Evolutionary conservation across 2,797 vertebrate genomes (phyloP).

Genomic region (Notoglanidium macrostoma): DNA sequence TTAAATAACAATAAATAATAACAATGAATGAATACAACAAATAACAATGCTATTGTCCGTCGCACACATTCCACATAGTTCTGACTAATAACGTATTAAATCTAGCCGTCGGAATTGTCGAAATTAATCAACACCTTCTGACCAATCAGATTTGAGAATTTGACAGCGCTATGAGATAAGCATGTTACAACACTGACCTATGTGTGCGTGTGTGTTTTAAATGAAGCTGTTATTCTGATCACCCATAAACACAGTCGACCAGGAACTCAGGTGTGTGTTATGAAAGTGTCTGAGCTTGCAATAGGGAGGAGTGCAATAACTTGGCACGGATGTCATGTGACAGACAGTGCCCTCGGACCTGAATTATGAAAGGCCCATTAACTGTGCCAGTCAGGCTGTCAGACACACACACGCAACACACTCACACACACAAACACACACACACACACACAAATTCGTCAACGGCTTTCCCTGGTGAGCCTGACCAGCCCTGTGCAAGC

Average conservation of each 20-base stretch:
- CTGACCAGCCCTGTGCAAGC: constrained; percentile 28
- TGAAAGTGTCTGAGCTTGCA: constrained; percentile 46
- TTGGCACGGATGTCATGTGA: constrained; percentile 78
- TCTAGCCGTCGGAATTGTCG: background rate
- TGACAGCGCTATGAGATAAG: no score
- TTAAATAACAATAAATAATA: no score
- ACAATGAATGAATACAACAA: no score
- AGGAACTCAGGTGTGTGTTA: constrained; percentile 41
- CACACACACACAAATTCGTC: constrained; percentile 40
- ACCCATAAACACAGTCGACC: background rate
- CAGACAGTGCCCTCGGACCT: constrained; percentile 78
- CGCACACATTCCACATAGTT: background rate
- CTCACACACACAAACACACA: constrained; percentile 37
- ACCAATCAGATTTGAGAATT: constrained; percentile 9
- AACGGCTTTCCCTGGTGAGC: constrained; percentile 46
- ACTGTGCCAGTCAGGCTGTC: constrained; percentile 75
- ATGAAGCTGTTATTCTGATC: constrained; percentile 5
- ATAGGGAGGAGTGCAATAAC: constrained; percentile 75
- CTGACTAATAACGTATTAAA: no score
- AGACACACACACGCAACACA: constrained; percentile 43
- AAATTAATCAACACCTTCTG: background rate
- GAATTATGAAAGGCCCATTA: constrained; percentile 77
- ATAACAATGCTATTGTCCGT: background rate
- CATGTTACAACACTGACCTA: background rate
- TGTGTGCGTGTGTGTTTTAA: background rate